These are phyloP conservation scores for Spodoptera litura DNA, from an alignment of 1,140 invertebrate species.

Conservation along the genomic window DNA sequence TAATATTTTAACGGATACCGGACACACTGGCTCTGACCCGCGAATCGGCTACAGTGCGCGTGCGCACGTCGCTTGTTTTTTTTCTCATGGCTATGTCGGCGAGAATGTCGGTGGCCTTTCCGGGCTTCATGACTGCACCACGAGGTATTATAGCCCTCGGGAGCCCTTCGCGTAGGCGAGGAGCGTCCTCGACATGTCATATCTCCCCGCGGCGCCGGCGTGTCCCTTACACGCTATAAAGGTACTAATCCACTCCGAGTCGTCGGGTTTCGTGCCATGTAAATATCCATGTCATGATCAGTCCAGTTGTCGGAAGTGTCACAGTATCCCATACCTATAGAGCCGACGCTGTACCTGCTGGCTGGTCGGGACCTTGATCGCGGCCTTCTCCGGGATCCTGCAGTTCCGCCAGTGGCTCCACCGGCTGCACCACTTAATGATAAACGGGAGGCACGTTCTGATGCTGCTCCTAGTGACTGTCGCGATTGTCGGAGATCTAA, in stretches of 20 bases:
- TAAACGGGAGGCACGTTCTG: conserved; percentile 91
- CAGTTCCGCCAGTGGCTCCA: conserved; percentile 85
- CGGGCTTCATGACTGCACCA: conserved; percentile 61
- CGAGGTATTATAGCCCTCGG: conserved; percentile 55
- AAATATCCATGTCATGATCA: conserved; percentile 98
- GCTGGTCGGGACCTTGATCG: conserved; percentile 88
- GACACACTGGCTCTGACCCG: conserved; percentile 38
- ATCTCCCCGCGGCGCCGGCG: conserved; percentile 57
- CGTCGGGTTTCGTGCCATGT: conserved; percentile 96
- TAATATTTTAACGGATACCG: conserved; percentile 27
- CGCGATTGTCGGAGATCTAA: conserved; percentile 93
- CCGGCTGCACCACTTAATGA: conserved; percentile 88
- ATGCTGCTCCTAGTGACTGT: conserved; percentile 92
- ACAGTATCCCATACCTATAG: conserved; percentile 92
- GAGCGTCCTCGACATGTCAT: conserved; percentile 55
- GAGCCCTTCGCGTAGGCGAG: conserved; percentile 57
- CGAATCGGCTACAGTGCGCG: conserved; percentile 35
- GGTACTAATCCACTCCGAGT: conserved; percentile 94
- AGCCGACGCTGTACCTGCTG: conserved; percentile 87
- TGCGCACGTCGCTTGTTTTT: conserved; percentile 51
- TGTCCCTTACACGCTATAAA: conserved; percentile 87
- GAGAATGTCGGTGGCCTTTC: conserved; percentile 55
- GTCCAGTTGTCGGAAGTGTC: conserved; percentile 97
- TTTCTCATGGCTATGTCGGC: conserved; percentile 55
- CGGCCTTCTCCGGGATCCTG: conserved; percentile 89